Evolutionary conservation across 2,797 vertebrate species (phyloP), one percentile per base, ranked within the genome.

Genomic region (Anisognathus igniventris): DNA sequence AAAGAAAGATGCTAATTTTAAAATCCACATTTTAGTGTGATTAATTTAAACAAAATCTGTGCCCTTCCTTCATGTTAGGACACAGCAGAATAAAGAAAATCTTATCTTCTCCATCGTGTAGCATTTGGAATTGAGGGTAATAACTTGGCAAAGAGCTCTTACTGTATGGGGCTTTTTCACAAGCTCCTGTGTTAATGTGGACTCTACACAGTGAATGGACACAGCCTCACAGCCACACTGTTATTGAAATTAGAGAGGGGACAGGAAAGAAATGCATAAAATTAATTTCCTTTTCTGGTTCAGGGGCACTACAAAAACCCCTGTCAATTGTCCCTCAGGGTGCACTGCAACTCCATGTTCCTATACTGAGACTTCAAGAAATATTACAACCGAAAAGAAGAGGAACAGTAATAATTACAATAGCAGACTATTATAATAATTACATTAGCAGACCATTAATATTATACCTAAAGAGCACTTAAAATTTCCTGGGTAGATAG

Each of bases 111-210:
- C 21, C 27, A 20, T 23, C n/a, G 16, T n/a, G 22, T 30, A 76
- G 31, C 54, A 31, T n/a, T 53, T 90, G 31, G 17, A 33, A 65
- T 20, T 72, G 18, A 72, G 19, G 58, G 33, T 44, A 74, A 71
- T 76, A 74, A 74, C 64, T 60, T 65, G 61, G 23, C 54, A 86
- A 64, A 66, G 27, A 66, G 28, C 60, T 82, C 33, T 78, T 60
- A 7, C 10, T 53, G 3, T 21, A 6, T 23, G 37, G 47, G 50
- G 9, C 53, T 83, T 90, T 90, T 92, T 72, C 73, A 82, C 37
- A 45, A 47, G 31, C 48, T 50, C 15, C 48, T 27, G 25, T 61
- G 13, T 39, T 77, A 65, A 48, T 0, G 0, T 35, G 39, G 48
- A 17, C 47, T 61, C 28, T 24, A 24, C 30, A 44, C 18, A 51